phyloP scores from a whole-genome alignment of 1,140 invertebrate species.

The Colletes latitarsis region DNA sequence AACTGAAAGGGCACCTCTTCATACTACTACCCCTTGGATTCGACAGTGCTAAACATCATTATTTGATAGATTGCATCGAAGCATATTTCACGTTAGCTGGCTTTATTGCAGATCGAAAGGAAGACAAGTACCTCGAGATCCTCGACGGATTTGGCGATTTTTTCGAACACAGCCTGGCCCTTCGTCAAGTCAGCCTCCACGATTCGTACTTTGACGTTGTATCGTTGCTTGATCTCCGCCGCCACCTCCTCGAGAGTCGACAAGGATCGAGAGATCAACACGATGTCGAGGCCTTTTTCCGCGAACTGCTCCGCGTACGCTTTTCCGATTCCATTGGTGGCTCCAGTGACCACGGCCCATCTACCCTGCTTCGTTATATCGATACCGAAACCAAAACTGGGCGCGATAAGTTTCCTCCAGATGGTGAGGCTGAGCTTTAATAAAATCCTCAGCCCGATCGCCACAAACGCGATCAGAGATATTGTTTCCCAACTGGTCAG shows the following conservation, averaged over 20 bases:
- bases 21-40: too few species aligned
- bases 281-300: slow-evolving; percentile 90
- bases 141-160: slow-evolving; percentile 87
- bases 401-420: slow-evolving; percentile 77
- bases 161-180: slow-evolving; percentile 87
- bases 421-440: slow-evolving; percentile 63
- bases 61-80: too few species aligned
- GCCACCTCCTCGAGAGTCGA: slow-evolving; percentile 91
- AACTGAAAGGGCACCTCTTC: too few species aligned
- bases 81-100: too few species aligned
- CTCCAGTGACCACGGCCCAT: slow-evolving; percentile 91
- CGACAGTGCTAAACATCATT: too few species aligned
- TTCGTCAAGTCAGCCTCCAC: slow-evolving; percentile 93
- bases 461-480: slow-evolving; percentile 71
- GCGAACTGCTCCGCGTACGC: slow-evolving; percentile 92
- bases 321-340: slow-evolving; percentile 96
- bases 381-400: slow-evolving; percentile 71
- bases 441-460: slow-evolving; percentile 70
- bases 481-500: slow-evolving; percentile 77
- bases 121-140: slow-evolving; percentile 85
- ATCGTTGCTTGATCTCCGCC: slow-evolving; percentile 89
- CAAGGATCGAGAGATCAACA: slow-evolving; percentile 93
- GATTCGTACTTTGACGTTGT: slow-evolving; percentile 90
- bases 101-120: too few species aligned
- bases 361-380: slow-evolving; percentile 73